A percentile compares a stretch with the other conserved stretches of the same genome.
phyloP scores from a whole-genome alignment of 1,140 invertebrate genomes.

The Euborellia annulipes region DNA sequence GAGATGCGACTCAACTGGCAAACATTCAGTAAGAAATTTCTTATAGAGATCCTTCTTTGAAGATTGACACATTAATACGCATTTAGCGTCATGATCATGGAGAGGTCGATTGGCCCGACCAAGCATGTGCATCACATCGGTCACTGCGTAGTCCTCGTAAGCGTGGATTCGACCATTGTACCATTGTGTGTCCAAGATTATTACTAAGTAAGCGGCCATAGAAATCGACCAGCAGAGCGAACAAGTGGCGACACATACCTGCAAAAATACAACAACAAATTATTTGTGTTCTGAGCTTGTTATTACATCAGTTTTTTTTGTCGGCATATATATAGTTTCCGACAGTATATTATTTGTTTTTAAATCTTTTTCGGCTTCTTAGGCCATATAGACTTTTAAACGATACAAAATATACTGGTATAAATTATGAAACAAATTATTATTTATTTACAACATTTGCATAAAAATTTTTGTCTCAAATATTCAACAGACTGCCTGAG shows the following conservation, averaged over 20 bases:
- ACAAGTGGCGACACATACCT: slow-evolving; percentile 33
- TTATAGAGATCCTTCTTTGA: slow-evolving; percentile 99
- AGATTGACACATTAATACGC: slow-evolving; percentile 90
- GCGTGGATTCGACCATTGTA: slow-evolving; percentile 90
- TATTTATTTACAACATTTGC: too few species aligned
- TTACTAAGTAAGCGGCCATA: slow-evolving; percentile 77
- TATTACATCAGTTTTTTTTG: too few species aligned
- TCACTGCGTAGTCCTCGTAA: slow-evolving; percentile 96
- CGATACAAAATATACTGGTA: too few species aligned
- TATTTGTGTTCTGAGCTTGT: too few species aligned
- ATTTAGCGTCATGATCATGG: slow-evolving; percentile 88
- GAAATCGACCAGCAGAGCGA: slow-evolving; percentile 86
- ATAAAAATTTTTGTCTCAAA: too few species aligned
- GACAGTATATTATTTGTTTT: too few species aligned
- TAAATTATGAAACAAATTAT: too few species aligned
- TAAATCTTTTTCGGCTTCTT: too few species aligned
- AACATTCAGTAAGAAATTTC: slow-evolving; percentile 93
- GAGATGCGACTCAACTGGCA: slow-evolving; percentile 94
- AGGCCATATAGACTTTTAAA: too few species aligned
- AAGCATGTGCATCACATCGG: slow-evolving; percentile 95
- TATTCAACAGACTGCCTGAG: too few species aligned
- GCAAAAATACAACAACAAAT: too few species aligned
- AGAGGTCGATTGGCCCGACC: slow-evolving; percentile 79
- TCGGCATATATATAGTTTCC: too few species aligned
- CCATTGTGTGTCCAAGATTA: slow-evolving; percentile 94